Evolutionary conservation across 2,113 vertebrate species (phyloP), one percentile per base, ranked within the genome.

Genomic region (Apaloderma vittatum): DNA sequence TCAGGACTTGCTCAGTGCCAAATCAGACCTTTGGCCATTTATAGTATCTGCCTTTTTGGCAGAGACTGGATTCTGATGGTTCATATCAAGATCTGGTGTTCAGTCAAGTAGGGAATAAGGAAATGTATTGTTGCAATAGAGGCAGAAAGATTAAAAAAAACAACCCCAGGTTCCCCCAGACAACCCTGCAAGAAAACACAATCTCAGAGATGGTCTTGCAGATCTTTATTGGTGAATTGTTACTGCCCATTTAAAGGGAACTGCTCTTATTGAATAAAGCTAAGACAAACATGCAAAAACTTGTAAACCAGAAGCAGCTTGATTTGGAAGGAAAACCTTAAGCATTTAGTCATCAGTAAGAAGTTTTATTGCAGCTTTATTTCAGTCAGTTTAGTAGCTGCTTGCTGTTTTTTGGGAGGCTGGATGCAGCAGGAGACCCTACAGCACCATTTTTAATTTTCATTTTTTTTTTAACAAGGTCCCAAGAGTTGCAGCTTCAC

Each of bases 11-110:
- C 68, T 93, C 3, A 0, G 63, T 93, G 95, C 86, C 92, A 95
- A 48, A 94, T 80, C 95, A 96, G 92, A 92, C 92, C 96, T 96
- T 78, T 96, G 88, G 92, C 95, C 95, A 88, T 90, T 93, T 96
- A 90, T 93, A 96, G 86, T 90, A 83, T 79, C 75, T 66, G 23
- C 83, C 67, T 95, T 86, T 88, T 59, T 94, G 92, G 75, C 88
- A 94, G 75, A 80, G 51, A 29, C 27, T 63, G 76, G 59, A 73
- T 92, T 90, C 79, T 90, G 90, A 93, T 93, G 79, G 67, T 86
- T 91, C 61, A 6, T 57, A 57, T 83, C 85, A 67, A 93, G 90
- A 95, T 74, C 37, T 86, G 88, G 59, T 92, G 52, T 43, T 92
- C 82, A 86, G 88, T 96, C 92, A 96, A 90, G 63, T 57, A 75